Percentiles rank a stretch among this genome's conserved stretches.
Conservation (phyloP, 1,140 invertebrate species). For the Popillia japonica region DNA sequence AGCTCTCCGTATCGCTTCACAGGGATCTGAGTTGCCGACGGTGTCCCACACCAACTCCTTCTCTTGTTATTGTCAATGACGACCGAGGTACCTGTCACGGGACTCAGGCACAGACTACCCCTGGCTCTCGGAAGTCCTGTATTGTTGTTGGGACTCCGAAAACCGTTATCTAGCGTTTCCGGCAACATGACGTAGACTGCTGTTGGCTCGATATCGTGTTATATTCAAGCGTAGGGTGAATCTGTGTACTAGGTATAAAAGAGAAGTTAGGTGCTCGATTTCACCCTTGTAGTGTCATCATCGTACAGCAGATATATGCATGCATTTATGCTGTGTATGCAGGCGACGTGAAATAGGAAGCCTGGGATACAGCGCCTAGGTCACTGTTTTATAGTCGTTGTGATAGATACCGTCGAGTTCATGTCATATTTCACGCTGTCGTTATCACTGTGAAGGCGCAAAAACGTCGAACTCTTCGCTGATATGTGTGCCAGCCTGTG, state of each 20-base stretch:
- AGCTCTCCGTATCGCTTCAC: constrained; percentile 56
- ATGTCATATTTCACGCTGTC: constrained; percentile 18
- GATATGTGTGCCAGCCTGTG: neutral
- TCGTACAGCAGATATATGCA: neutral
- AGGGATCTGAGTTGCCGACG: constrained; percentile 46
- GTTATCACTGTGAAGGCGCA: neutral
- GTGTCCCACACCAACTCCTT: constrained; percentile 57
- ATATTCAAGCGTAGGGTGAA: neutral
- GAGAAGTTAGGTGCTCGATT: neutral
- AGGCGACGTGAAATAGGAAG: neutral
- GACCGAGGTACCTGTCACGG: constrained; percentile 48
- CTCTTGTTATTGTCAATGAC: constrained; percentile 52
- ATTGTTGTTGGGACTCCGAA: constrained; percentile 56
- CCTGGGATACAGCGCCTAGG: neutral
- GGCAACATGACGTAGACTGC: constrained; percentile 50
- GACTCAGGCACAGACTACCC: constrained; percentile 56
- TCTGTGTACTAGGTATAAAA: neutral
- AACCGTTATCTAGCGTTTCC: constrained; percentile 57
- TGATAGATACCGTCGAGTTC: neutral
- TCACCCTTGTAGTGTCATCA: constrained; percentile 5
- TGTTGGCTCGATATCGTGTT: constrained; percentile 8
- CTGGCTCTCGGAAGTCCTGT: constrained; percentile 52
- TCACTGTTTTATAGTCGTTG: neutral
- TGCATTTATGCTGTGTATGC: neutral
- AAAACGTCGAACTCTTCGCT: neutral